Conservation (phyloP, 2,797 vertebrate species). For the Pipistrellus kuhlii region DNA sequence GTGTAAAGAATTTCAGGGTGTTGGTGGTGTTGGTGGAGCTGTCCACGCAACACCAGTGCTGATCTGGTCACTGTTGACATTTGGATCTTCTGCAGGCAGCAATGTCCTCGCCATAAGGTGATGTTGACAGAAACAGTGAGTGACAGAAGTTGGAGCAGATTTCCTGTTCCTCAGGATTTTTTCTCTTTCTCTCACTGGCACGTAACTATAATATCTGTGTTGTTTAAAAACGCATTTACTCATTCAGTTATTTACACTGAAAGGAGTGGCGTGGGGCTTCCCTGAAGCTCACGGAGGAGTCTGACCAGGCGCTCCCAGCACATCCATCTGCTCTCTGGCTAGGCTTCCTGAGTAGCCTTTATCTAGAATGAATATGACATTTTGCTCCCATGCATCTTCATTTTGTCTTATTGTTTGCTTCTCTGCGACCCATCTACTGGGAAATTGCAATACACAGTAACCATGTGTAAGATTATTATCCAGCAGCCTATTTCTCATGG, state of each 20-base stretch:
- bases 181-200: background rate
- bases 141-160: background rate
- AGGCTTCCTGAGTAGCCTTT: background rate
- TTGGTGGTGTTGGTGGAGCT: rapidly evolving
- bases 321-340: rapidly evolving
- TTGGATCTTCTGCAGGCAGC: rapidly evolving
- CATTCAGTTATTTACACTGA: background rate
- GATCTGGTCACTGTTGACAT: background rate
- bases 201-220: rapidly evolving
- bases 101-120: background rate
- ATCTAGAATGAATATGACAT: no score
- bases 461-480: background rate
- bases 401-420: background rate
- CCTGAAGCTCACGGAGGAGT: rapidly evolving
- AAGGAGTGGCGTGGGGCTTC: rapidly evolving
- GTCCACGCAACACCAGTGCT: rapidly evolving
- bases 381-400: rapidly evolving
- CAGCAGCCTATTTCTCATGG: background rate
- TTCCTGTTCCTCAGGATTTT: rapidly evolving
- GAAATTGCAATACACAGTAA: background rate
- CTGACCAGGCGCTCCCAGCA: rapidly evolving
- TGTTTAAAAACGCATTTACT: background rate
- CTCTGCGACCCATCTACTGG: background rate
- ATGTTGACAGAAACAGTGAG: background rate
- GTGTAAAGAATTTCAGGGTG: rapidly evolving